Evolutionary conservation across 2,888 invertebrate genomes (phyloP).

Genomic region (Drosophila austrosaltans): DNA sequence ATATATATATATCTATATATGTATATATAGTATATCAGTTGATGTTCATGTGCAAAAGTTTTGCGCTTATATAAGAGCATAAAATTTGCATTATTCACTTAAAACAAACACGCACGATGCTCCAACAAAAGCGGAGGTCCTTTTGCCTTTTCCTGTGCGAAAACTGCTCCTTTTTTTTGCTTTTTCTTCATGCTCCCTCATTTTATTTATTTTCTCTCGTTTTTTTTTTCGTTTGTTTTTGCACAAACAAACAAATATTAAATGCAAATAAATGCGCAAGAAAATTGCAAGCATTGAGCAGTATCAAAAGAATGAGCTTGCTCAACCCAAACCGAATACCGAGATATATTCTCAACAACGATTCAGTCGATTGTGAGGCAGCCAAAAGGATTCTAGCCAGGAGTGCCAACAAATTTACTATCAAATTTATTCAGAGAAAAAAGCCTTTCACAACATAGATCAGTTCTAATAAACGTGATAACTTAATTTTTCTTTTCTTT

Average conservation of each 20-base stretch:
- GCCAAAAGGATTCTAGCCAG: neutral
- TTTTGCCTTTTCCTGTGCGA: slow-evolving; percentile 61
- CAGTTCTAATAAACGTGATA: too few species aligned
- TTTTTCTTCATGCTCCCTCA: neutral
- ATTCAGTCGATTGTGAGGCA: slow-evolving; percentile 44
- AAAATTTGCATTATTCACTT: slow-evolving; percentile 79
- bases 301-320: slow-evolving; percentile 36
- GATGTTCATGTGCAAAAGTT: slow-evolving; percentile 78
- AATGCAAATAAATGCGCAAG: slow-evolving; percentile 76
- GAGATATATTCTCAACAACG: slow-evolving; percentile 44
- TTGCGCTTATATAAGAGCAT: slow-evolving; percentile 75
- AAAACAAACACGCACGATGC: slow-evolving; percentile 68
- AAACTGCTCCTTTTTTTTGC: slow-evolving; percentile 23
- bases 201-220: slow-evolving; percentile 33
- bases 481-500: too few species aligned
- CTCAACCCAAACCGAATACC: slow-evolving; percentile 43
- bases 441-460: too few species aligned
- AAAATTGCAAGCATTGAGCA: slow-evolving; percentile 59
- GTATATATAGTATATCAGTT: slow-evolving; percentile 28
- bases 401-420: neutral
- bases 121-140: slow-evolving; percentile 39
- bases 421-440: too few species aligned
- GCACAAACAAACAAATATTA: slow-evolving; percentile 71
- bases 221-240: slow-evolving; percentile 41
- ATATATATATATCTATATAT: slow-evolving; percentile 8